Evolutionary conservation across 2,113 vertebrate genomes (phyloP), one percentile per base, ranked within the genome.

Genomic region (Poeciliopsis retropinna): DNA sequence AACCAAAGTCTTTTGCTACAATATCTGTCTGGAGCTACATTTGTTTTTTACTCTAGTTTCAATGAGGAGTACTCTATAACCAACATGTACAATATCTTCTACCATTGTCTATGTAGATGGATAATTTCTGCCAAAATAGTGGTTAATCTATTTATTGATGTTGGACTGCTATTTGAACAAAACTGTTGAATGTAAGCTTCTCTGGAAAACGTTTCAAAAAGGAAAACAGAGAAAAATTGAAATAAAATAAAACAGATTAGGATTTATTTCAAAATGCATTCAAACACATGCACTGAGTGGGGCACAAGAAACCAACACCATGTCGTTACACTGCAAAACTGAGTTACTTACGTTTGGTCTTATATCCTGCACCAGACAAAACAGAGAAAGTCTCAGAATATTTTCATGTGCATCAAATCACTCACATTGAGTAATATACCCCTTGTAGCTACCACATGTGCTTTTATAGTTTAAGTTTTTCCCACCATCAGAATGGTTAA

Each of bases 181-280:
- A 54, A 19, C 44, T 47, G 44, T 47, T 17, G 44, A 19, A 6
- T 19, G 15, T 17, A 47, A 17, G 6, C 44, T 5, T 19, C 15
- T 47, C 44, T 47, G 44, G 10, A 11, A 37, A 37, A 11, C 34
- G 11, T 37, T 10, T 34, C 9, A 10, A 37, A 37, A 37, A 5
- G 17, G 44, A 47, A 64, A 64, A 25, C 51, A 6, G 27, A 4
- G 25, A 72, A 76, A 72, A 30, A 63, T 70, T 51, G 87, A 91
- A 88, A 64, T 80, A 91, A 83, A 82, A 87, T 92, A 94, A 95
- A 91, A 69, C 91, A 75, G 91, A 94, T 92, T 94, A 86, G 95
- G 95, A 94, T 95, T 93, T 94, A 94, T 95, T 92, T 78, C 84
- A 93, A 92, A 7, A 90, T 75, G 93, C 91, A 91, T 92, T 92